Percentiles rank a stretch among this genome's conserved stretches.
These are phyloP conservation scores for Microctenopoma steveboyesi DNA, from an alignment of 2,797 vertebrate species.

Conservation along the genomic window DNA sequence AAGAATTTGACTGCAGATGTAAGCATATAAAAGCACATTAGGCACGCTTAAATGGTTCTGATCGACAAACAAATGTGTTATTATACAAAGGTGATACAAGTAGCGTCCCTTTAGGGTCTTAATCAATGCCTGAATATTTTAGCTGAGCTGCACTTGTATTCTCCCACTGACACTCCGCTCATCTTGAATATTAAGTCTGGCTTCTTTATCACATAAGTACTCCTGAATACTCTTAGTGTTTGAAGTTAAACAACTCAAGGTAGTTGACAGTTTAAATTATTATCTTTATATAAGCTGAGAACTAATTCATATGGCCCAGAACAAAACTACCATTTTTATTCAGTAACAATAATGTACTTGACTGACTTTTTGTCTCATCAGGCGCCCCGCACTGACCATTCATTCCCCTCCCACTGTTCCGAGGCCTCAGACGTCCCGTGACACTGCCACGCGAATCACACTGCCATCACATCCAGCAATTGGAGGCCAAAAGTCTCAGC, in stretches of 20 bases:
- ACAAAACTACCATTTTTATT: neutral
- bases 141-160: no score
- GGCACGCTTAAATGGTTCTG: no score
- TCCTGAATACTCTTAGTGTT: no score
- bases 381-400: slow-evolving; percentile 91
- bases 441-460: slow-evolving; percentile 90
- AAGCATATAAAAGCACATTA: no score
- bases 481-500: slow-evolving; percentile 91
- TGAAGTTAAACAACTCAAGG: no score
- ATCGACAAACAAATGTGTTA: no score
- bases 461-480: slow-evolving; percentile 94
- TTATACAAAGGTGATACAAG: no score
- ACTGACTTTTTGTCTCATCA: slow-evolving; percentile 52
- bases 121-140: no score
- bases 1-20: neutral
- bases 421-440: slow-evolving; percentile 88
- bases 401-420: slow-evolving; percentile 92
- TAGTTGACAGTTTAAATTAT: neutral
- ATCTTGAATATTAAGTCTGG: no score
- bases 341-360: neutral
- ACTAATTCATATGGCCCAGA: neutral
- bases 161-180: no score
- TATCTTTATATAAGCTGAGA: neutral
- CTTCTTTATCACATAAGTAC: no score
- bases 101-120: no score